Evolutionary conservation across 2,888 invertebrate genomes (phyloP).

Genomic region (Brenthis hecate): DNA sequence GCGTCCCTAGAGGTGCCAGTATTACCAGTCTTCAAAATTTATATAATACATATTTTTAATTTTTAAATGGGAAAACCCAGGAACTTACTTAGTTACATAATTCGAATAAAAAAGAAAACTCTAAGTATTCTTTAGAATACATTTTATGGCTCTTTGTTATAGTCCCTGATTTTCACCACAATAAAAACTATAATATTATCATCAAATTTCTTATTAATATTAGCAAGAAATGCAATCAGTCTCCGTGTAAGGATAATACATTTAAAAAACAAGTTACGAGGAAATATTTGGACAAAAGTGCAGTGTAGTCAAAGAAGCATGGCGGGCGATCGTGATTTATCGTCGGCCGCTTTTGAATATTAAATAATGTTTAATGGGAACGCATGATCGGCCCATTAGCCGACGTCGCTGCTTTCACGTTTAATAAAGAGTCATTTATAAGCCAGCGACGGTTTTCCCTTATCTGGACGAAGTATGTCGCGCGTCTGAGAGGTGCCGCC

Average conservation of each 20-base stretch:
- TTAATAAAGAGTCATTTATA: conserved; percentile 83
- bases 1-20: too few species aligned
- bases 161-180: neutral
- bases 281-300: conserved; percentile 69
- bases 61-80: too few species aligned
- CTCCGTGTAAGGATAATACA: conserved; percentile 42
- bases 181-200: conserved; percentile 9
- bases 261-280: conserved; percentile 55
- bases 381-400: conserved; percentile 83
- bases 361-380: conserved; percentile 83
- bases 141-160: neutral
- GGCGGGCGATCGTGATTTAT: conserved; percentile 80
- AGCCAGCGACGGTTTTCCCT: conserved; percentile 79
- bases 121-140: neutral
- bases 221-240: conserved; percentile 25
- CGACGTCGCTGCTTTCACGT: conserved; percentile 81
- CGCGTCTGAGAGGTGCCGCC: conserved; percentile 79
- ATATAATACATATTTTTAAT: too few species aligned
- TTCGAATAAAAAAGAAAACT: neutral
- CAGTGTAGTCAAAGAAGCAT: conserved; percentile 75
- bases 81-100: too few species aligned
- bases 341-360: conserved; percentile 80
- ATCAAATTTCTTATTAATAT: conserved; percentile 27
- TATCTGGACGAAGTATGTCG: conserved; percentile 79
- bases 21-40: too few species aligned